Conservation (phyloP, 2,888 invertebrate species). For the Brenthis daphne region DNA sequence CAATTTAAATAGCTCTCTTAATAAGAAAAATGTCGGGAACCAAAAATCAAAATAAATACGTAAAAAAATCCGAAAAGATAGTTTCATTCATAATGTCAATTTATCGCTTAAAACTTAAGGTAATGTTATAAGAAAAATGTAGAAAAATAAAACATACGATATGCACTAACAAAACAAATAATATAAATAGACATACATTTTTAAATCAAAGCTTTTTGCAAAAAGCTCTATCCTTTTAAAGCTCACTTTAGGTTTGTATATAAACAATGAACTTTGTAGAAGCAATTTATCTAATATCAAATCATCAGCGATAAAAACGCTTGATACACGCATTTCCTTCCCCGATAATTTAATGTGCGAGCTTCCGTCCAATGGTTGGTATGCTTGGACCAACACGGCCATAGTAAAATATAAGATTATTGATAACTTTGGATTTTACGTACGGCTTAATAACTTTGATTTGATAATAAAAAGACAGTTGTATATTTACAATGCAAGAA, state of each 20-base stretch:
- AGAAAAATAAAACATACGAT: no score
- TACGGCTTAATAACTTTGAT: not conserved
- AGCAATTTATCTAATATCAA: constrained; percentile 50
- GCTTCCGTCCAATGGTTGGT: constrained; percentile 27
- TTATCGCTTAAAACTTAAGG: no score
- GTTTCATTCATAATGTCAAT: no score
- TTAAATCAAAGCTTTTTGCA: constrained; percentile 15
- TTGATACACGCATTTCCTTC: constrained; percentile 46
- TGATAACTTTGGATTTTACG: no score
- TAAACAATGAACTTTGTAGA: constrained; percentile 55
- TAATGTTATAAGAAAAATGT: no score
- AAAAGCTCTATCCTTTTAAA: constrained; percentile 16
- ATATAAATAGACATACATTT: not conserved
- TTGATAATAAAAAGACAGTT: not conserved
- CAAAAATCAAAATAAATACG: no score
- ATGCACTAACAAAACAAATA: no score
- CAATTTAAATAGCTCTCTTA: no score
- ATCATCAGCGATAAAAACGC: constrained; percentile 51
- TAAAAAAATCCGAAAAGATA: no score
- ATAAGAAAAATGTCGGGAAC: no score
- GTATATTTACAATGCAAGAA: not conserved
- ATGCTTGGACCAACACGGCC: constrained; percentile 39
- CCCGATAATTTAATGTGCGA: constrained; percentile 20
- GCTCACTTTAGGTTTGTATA: constrained; percentile 50
- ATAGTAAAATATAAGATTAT: not conserved